phyloP scores from a whole-genome alignment of 2,113 vertebrate genomes.

The Enhydra lutris region DNA sequence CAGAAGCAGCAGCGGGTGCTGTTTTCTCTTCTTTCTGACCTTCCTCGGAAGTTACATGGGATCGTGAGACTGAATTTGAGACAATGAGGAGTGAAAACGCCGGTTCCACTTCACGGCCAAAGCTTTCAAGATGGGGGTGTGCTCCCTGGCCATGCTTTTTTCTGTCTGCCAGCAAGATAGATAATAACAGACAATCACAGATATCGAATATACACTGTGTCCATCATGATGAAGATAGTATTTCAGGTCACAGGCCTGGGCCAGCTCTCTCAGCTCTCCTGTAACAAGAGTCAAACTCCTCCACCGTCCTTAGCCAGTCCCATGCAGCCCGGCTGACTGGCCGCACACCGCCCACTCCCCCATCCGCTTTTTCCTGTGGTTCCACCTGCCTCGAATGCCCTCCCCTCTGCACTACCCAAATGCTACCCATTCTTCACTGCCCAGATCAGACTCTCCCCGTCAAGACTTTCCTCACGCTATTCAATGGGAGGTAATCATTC shows the following conservation, averaged over 20 bases:
- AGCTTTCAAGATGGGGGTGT: background rate
- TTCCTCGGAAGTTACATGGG: background rate
- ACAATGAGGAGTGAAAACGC: background rate
- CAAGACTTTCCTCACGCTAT: background rate
- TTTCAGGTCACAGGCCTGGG: background rate
- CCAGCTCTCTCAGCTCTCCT: background rate
- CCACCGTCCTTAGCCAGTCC: background rate
- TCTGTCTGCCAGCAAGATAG: background rate
- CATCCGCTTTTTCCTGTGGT: accelerated
- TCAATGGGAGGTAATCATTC: background rate
- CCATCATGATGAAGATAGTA: background rate
- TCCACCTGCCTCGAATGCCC: background rate
- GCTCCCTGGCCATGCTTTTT: background rate
- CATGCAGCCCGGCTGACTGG: background rate
- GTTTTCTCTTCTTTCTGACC: background rate
- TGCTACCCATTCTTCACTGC: background rate
- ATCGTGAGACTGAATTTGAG: background rate
- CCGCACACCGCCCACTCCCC: background rate
- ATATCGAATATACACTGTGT: background rate
- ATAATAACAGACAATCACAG: background rate
- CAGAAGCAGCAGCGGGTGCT: background rate
- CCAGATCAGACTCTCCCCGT: background rate
- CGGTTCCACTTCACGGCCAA: background rate
- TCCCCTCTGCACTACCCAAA: background rate
- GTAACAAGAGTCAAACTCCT: background rate